Conservation (phyloP, 2,888 invertebrate species). For the Mycogona germanica region DNA sequence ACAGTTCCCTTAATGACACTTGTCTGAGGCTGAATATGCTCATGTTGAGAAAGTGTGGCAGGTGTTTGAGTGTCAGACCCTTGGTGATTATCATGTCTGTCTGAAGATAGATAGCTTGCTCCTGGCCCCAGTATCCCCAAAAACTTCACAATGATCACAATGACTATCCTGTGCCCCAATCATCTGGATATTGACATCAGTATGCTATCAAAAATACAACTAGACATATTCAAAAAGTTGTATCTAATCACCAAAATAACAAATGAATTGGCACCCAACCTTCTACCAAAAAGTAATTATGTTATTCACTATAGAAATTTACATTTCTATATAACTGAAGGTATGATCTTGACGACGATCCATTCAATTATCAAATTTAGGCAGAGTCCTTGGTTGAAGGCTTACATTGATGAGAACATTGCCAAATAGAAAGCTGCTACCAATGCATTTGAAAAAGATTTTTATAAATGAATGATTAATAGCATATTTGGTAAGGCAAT, state of each 20-base stretch:
- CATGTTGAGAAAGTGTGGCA: neutral
- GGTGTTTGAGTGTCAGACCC: neutral
- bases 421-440: slow-evolving; percentile 4
- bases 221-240: neutral
- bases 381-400: slow-evolving; percentile 16
- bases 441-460: slow-evolving; percentile 13
- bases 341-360: slow-evolving; percentile 17
- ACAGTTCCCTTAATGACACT: neutral
- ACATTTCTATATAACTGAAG: slow-evolving; percentile 17
- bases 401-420: slow-evolving; percentile 17
- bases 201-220: neutral
- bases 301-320: slow-evolving; percentile 18
- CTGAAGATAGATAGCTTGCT: neutral
- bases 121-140: neutral
- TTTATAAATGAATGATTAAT: slow-evolving; percentile 16
- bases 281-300: slow-evolving; percentile 13
- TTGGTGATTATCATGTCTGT: neutral
- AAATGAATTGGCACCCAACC: neutral
- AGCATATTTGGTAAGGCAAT: slow-evolving; percentile 9
- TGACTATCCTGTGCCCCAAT: neutral
- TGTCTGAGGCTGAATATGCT: neutral
- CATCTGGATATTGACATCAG: neutral
- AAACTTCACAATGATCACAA: neutral
- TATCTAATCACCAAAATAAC: neutral
- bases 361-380: slow-evolving; percentile 17